Conservation (phyloP, 2,797 vertebrate species). For the Prunella strophiata region DNA sequence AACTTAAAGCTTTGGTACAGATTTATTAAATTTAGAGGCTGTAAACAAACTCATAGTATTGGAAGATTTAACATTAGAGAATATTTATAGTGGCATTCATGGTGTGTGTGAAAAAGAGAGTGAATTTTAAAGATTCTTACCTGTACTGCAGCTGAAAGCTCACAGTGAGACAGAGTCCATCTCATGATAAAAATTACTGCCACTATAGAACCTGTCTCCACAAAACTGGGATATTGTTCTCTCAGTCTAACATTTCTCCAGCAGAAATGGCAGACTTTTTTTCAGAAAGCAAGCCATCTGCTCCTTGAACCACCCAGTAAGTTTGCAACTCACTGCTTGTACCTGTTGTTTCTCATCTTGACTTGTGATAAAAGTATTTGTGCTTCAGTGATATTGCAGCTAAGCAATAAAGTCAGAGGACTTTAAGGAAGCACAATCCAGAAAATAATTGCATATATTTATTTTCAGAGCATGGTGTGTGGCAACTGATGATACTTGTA, state of each 20-base stretch:
- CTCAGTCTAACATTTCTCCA: conserved; percentile 38
- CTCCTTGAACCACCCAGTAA: background rate
- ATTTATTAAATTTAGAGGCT: background rate
- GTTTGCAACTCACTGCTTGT: background rate
- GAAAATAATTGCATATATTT: background rate
- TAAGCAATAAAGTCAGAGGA: background rate
- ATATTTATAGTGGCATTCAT: background rate
- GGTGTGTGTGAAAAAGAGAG: background rate
- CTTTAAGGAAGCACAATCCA: background rate
- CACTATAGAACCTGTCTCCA: background rate
- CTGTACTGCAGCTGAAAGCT: background rate
- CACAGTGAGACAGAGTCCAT: background rate
- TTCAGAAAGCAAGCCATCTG: conserved; percentile 39
- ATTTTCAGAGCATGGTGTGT: background rate
- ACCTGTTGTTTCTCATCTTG: background rate
- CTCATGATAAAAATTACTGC: background rate
- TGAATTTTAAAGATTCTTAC: background rate
- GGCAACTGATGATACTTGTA: background rate
- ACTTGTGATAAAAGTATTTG: conserved; percentile 17
- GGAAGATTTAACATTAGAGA: background rate
- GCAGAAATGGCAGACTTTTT: background rate
- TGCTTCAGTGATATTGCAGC: background rate
- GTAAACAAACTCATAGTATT: background rate
- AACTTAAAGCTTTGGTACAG: background rate
- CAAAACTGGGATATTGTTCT: conserved; percentile 53